These are phyloP conservation scores for Nebria brevicollis DNA, from an alignment of 2,888 invertebrate species.

Conservation along the genomic window DNA sequence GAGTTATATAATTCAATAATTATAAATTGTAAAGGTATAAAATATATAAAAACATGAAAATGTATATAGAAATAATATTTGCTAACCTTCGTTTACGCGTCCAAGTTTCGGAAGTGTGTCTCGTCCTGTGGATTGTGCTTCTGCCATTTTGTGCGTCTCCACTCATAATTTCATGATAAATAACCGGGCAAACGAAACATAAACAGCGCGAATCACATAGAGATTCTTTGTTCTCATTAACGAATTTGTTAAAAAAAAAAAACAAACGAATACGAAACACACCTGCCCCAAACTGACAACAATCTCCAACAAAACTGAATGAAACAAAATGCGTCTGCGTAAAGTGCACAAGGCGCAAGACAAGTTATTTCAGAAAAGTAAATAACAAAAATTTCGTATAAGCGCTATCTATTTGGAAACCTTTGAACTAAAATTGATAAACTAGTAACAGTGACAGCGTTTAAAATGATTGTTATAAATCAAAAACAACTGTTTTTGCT, in stretches of 20 bases:
- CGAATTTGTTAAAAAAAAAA: constrained; percentile 15
- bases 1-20: constrained; percentile 3
- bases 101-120: constrained; percentile 73
- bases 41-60: background rate
- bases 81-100: constrained; percentile 68
- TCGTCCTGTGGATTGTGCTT: constrained; percentile 48
- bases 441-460: background rate
- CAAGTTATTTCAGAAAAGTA: no score
- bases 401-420: constrained; percentile 25
- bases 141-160: constrained; percentile 43
- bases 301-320: constrained; percentile 10
- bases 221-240: constrained; percentile 45
- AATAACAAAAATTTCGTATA: no score
- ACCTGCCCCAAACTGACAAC: constrained; percentile 39
- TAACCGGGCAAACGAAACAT: background rate
- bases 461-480: no score
- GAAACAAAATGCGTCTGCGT: background rate
- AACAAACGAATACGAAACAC: constrained; percentile 34
- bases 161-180: constrained; percentile 41
- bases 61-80: constrained; percentile 24
- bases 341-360: no score
- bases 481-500: no score
- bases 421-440: constrained; percentile 3
- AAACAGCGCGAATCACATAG: constrained; percentile 18
- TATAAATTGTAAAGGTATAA: constrained; percentile 15